Base-by-base conservation (phyloP, 2,888 invertebrate genomes). In the Parnassius mnemosyne region DNA sequence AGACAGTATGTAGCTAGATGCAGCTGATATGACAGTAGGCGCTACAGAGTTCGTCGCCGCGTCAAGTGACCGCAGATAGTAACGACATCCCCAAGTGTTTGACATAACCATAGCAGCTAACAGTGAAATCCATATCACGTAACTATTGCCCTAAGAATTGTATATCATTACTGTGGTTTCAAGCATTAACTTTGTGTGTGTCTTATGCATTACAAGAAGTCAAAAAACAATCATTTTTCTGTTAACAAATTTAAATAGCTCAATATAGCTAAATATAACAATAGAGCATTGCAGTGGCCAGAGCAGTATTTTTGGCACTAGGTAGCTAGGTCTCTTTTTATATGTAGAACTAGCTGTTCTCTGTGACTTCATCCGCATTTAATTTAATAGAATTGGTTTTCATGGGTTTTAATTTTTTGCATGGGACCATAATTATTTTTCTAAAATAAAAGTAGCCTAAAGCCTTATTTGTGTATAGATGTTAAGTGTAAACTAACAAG, bases 11-110 rank as follows among this genome's bases (percentile, higher is more conserved):
- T 94, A 95, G 80, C 94, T 94, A 20, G 93, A 92, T 1, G 94
- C 93, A 41, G 95, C 92, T 60, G 93, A 94, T 66, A 93, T 89
- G 51, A 95, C 92, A 10, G 94, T 94, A 0, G 94, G 93, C 7
- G 92, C 88, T 13, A 94, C 89, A 0, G 94, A 93, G 67, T 94
- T 94, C 50, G 85, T 79, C 1, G 93, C 88, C 1, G 87, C 87
- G 68, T 94, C 94, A 3, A 95, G 80, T 0, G 94, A 93, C 68
- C 93, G 93, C 53, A 94, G 91, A 76, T 94, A 95, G 71, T 93
- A 88, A 11, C 93, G 88, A 82, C 93, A 93, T 41, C 93, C 93
- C 73, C 92, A 90, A 0, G 93, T 93, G 72, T 95, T 95, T 42
- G 85, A 91, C 13, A 90, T 65, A 53, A 95, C 75, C 95, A 95